These are phyloP conservation scores for Phengaris alcon DNA, from an alignment of 2,888 invertebrate genomes.

Conservation along the genomic window DNA sequence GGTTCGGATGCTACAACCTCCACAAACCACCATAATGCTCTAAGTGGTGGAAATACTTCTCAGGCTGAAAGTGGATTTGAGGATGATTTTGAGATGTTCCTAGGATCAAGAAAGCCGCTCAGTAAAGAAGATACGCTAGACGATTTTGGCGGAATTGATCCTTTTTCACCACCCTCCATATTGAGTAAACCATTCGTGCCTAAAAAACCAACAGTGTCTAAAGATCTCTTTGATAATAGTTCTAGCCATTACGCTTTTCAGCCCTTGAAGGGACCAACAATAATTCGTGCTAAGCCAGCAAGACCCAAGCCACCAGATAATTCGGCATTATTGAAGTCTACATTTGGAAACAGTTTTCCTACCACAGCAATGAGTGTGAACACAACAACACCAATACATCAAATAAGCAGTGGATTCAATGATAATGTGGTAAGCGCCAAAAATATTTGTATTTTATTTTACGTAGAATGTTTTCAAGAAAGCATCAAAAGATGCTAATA, in stretches of 20 bases:
- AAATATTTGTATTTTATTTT: constrained; percentile 23
- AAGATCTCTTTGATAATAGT: constrained; percentile 83
- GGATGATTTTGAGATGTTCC: constrained; percentile 87
- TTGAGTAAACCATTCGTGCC: constrained; percentile 57
- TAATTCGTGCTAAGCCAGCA: constrained; percentile 83
- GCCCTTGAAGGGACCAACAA: constrained; percentile 82
- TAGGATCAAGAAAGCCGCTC: constrained; percentile 66
- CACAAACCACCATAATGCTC: constrained; percentile 73
- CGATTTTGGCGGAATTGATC: constrained; percentile 77
- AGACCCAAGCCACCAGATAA: constrained; percentile 79
- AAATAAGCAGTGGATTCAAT: constrained; percentile 58
- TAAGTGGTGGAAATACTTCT: constrained; percentile 82
- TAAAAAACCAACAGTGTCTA: constrained; percentile 78
- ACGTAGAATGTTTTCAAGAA: constrained; percentile 8
- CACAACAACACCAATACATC: constrained; percentile 67
- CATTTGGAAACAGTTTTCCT: constrained; percentile 57
- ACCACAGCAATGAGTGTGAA: constrained; percentile 65
- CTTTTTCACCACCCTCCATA: constrained; percentile 73
- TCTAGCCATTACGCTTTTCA: constrained; percentile 58
- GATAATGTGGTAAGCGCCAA: constrained; percentile 64
- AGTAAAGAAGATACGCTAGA: constrained; percentile 69
- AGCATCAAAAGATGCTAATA: not conserved
- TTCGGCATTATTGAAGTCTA: constrained; percentile 62
- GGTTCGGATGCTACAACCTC: constrained; percentile 84
- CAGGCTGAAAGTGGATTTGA: constrained; percentile 90